Evolutionary conservation across 2,888 invertebrate genomes (phyloP), one percentile per base, ranked within the genome.

Genomic region (Drosophila mettleri): DNA sequence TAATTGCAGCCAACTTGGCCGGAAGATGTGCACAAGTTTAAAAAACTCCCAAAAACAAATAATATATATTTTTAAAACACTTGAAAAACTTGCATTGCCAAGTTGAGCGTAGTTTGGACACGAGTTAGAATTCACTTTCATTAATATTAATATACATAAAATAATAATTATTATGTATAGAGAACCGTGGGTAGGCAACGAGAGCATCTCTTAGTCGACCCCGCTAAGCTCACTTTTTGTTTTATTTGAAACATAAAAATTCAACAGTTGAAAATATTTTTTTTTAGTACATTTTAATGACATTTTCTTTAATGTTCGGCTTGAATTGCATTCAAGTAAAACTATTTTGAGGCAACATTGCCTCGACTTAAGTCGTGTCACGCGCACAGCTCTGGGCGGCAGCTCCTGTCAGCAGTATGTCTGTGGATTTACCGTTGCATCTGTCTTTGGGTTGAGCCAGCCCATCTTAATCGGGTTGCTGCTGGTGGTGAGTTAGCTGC

Each of bases 1-100:
- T 74, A 79, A 82, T 82, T 83, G 76, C 64, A 74, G 63, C 8
- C 51, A 68, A 61, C 24, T 54, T 52, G 46, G 29, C 46, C 61
- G 43, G 48, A 68, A 69, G 61, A 68, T 61, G 63, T 31, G 33
- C 29, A 36, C 60, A 46, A 57, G 60, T 65, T 68, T 51, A 61
- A 67, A 60, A 68, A 36, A 60, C 31, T 22, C 33, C 54, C 18
- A 12, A 33, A 27, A 61, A 52, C 3, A 48, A 48, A 18, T 2
- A 18, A n/a, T 3, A 22, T 24, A 9, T 7, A 14, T 14, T 14
- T 41, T 14, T n/a, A 43, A 27, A 38, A 27, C 16, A 27, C 53
- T 33, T 29, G 18, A 57, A 41, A 12, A 54, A 51, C 52, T 71
- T 74, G 48, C 22, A 22, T 27, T 39, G 36, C 45, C 24, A 39